Evolutionary conservation across 2,888 invertebrate species (phyloP), one percentile per base, ranked within the genome.

Genomic region (Orthonevra nobilis): DNA sequence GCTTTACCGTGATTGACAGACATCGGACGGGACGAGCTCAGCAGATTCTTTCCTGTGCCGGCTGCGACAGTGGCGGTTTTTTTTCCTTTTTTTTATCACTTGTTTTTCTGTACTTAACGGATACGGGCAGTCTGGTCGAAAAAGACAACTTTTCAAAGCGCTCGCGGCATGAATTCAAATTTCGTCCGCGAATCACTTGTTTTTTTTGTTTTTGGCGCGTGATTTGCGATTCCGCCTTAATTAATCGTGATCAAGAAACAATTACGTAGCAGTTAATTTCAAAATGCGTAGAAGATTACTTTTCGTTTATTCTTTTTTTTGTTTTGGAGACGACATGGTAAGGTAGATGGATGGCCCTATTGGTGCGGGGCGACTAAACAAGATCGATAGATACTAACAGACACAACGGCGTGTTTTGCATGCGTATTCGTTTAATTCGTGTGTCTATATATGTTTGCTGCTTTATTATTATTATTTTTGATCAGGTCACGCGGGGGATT

Each of bases 1-100:
- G 32, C 40, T 30, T 79, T 75, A 61, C 74, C 34, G n/a, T n/a
- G 12, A 79, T 72, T 56, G 42, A 42, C 66, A 79, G 56, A 61
- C 61, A 26, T n/a, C n/a, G n/a, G n/a, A 12, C 32, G n/a, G 40
- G 19, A 46, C 44, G 3, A 46, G 36, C 58, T 77, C 77, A 77
- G 77, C 77, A 60, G 58, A 77, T 77, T 77, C 74, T 54, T 68
- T n/a, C 17, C 32, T 9, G 28, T 14, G n/a, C 14, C 30, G 42
- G n/a, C 10, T 12, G n/a, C 14, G 17, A 28, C 17, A 32, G n/a
- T n/a, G n/a, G 12, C 42, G 30, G 1, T 10, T 7, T 19, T 28
- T 42, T 32, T 40, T 23, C 12, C 3, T 23, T 4, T 23, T 17
- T 17, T 52, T 0, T 32, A 17, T 2, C 4, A n/a, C n/a, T n/a